Conservation (phyloP, 2,113 vertebrate genomes). For the Cisticola juncidis region DNA sequence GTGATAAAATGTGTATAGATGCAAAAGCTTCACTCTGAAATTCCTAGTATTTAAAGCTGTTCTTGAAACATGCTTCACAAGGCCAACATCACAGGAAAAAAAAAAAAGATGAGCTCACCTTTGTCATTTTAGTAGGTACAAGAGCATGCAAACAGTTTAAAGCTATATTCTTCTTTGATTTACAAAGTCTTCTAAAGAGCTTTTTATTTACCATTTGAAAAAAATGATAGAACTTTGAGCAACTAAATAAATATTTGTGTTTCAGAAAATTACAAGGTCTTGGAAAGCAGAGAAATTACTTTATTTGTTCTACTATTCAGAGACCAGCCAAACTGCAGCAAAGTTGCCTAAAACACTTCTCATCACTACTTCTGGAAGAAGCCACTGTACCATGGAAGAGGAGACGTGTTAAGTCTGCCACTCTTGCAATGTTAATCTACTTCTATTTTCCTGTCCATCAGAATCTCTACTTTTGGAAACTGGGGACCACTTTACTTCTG, state of each 20-base stretch:
- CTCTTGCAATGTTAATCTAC: not conserved
- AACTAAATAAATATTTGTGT: constrained; percentile 43
- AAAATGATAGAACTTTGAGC: constrained; percentile 46
- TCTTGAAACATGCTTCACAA: constrained; percentile 74
- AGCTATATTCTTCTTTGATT: constrained; percentile 77
- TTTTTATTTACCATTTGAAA: constrained; percentile 43
- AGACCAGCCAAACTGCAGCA: not conserved
- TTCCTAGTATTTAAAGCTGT: constrained; percentile 60
- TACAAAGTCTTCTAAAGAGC: constrained; percentile 48
- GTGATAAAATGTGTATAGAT: constrained; percentile 49
- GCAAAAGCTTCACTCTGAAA: constrained; percentile 65
- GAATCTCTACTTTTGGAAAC: not conserved
- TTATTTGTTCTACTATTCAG: constrained; percentile 24
- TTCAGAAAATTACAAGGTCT: constrained; percentile 38
- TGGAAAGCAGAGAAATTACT: constrained; percentile 37
- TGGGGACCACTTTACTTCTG: not conserved
- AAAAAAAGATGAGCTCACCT: constrained; percentile 72
- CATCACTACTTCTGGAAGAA: constrained; percentile 15
- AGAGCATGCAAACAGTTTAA: constrained; percentile 74
- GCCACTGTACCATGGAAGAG: not conserved
- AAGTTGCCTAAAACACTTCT: constrained; percentile 31
- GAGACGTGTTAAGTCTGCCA: not conserved
- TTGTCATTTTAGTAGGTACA: constrained; percentile 70
- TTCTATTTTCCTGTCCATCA: not conserved
- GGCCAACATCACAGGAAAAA: constrained; percentile 69